Conservation (phyloP, 2,888 invertebrate genomes). For the Sialis fuliginosa region DNA sequence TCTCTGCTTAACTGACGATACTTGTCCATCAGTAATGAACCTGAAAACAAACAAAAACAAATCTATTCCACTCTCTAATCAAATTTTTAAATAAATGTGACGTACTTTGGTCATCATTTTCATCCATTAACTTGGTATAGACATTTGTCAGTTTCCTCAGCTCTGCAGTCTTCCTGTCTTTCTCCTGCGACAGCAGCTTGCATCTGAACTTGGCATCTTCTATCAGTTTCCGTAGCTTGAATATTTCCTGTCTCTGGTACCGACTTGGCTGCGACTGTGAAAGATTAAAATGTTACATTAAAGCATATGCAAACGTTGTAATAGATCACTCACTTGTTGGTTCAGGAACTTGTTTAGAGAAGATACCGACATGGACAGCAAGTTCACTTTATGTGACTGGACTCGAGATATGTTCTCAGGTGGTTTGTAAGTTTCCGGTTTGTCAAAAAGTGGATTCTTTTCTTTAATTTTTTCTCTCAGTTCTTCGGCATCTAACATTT, state of each 20-base stretch:
- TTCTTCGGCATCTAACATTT: conserved; percentile 39
- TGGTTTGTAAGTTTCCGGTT: background rate
- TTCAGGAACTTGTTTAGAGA: conserved; percentile 23
- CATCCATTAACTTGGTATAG: conserved; percentile 41
- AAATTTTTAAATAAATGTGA: background rate
- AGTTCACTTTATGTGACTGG: background rate
- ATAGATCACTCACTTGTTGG: conserved; percentile 17
- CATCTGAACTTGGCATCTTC: conserved; percentile 53
- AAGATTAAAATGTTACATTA: conserved; percentile 8
- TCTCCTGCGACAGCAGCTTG: conserved; percentile 49
- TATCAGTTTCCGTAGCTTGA: conserved; percentile 44
- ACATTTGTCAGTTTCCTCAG: conserved; percentile 45
- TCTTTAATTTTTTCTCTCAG: conserved; percentile 24
- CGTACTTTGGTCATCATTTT: conserved; percentile 49
- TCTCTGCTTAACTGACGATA: conserved; percentile 49
- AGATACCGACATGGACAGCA: conserved; percentile 21
- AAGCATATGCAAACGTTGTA: conserved; percentile 22
- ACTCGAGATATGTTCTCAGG: background rate
- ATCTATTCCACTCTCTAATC: too few species aligned
- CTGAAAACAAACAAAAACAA: conserved; percentile 21
- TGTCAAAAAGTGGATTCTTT: conserved; percentile 13
- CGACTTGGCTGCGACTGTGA: conserved; percentile 40
- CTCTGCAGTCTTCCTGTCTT: conserved; percentile 41
- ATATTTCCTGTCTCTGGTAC: conserved; percentile 42
- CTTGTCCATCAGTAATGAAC: conserved; percentile 46